These are phyloP conservation scores for Paraescarpia echinospica DNA, from an alignment of 1,140 invertebrate species.

Conservation along the genomic window DNA sequence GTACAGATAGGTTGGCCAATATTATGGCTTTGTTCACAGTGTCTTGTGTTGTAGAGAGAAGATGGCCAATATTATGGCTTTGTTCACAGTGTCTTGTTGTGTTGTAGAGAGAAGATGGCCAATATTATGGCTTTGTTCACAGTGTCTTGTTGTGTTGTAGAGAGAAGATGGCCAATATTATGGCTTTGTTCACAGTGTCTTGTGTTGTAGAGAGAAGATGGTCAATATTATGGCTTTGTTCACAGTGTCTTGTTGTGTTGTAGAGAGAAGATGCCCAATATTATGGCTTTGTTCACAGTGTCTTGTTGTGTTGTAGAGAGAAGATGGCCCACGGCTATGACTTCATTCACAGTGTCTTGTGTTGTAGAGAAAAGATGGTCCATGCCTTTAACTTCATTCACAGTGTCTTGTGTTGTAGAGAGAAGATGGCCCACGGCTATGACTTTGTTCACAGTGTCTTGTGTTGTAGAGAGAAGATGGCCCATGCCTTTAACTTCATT, in stretches of 20 bases:
- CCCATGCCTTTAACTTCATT: conserved; percentile 99
- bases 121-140: conserved; percentile 99
- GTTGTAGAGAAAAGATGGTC: conserved; percentile 93
- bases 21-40: conserved; percentile 98
- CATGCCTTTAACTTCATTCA: conserved; percentile 99
- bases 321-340: conserved; percentile 99
- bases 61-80: conserved; percentile 99
- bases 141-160: conserved; percentile 63
- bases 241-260: conserved; percentile 27
- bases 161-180: conserved; percentile 99
- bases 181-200: conserved; percentile 85
- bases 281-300: conserved; percentile 95
- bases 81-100: conserved; percentile 62
- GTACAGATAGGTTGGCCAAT: conserved; percentile 98
- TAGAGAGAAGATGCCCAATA: conserved; percentile 99
- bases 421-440: conserved; percentile 99
- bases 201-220: conserved; percentile 87
- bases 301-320: conserved; percentile 71
- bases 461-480: conserved; percentile 90
- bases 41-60: conserved; percentile 76
- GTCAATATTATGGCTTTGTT: conserved; percentile 99
- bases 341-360: conserved; percentile 69
- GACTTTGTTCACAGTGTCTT: conserved; percentile 84
- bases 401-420: conserved; percentile 66
- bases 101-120: conserved; percentile 93